These are phyloP conservation scores for Formica exsecta DNA, from an alignment of 1,140 invertebrate species.

Conservation along the genomic window DNA sequence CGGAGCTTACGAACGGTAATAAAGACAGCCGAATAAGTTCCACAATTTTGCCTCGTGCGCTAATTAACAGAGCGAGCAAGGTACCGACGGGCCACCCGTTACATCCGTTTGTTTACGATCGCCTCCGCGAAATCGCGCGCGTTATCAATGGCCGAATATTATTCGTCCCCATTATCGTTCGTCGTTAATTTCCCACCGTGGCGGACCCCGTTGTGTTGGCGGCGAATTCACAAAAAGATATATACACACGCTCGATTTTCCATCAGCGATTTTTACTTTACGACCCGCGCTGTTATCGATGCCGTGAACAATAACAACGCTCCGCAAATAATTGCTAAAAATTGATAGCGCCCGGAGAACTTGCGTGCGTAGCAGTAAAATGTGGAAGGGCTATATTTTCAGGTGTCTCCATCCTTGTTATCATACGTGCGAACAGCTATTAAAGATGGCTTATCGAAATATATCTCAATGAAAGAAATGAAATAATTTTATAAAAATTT, in stretches of 20 bases:
- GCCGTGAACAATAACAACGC: conserved; percentile 48
- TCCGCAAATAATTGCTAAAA: conserved; percentile 61
- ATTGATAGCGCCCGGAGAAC: conserved; percentile 24
- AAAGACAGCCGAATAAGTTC: background rate
- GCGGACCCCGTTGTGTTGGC: conserved; percentile 1
- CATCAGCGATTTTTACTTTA: conserved; percentile 54
- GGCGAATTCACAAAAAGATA: conserved; percentile 61
- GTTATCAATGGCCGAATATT: conserved; percentile 50
- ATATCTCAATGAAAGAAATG: background rate
- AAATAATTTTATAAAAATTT: background rate
- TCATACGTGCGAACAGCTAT: background rate
- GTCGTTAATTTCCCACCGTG: conserved; percentile 36
- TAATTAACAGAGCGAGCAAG: conserved; percentile 37
- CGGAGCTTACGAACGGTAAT: conserved; percentile 18
- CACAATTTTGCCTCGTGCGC: background rate
- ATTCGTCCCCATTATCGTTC: conserved; percentile 44
- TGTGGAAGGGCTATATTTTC: background rate
- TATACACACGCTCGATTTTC: conserved; percentile 33
- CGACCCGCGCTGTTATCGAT: conserved; percentile 39
- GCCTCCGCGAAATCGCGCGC: conserved; percentile 39
- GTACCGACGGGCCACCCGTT: conserved; percentile 52
- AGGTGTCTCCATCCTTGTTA: background rate
- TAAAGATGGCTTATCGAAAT: too few relatives aligned
- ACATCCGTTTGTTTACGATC: conserved; percentile 59
- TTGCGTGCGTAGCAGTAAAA: conserved; percentile 28